phyloP scores from a whole-genome alignment of 2,888 invertebrate genomes.

The Odontocerum albicorne region DNA sequence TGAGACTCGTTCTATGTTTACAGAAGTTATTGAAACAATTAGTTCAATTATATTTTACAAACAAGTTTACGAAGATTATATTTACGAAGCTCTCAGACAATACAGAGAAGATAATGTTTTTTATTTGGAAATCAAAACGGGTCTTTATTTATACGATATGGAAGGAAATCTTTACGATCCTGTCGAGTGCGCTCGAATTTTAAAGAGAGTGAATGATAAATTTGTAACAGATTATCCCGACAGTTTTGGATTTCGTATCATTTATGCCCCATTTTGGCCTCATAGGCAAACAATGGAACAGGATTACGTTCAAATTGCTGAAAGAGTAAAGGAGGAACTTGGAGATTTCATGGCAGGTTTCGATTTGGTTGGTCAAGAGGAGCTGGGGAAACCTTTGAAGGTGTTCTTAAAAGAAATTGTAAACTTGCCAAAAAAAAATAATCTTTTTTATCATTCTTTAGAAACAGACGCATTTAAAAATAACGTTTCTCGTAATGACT shows the following conservation, averaged over 20 bases:
- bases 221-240: constrained; percentile 63
- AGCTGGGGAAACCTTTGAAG: constrained; percentile 63
- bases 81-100: constrained; percentile 62
- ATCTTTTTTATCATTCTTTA: constrained; percentile 79
- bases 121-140: constrained; percentile 68
- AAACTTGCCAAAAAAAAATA: constrained; percentile 52
- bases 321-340: constrained; percentile 51
- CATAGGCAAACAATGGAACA: constrained; percentile 49
- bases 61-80: constrained; percentile 67
- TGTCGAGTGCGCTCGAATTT: constrained; percentile 60
- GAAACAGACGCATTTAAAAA: constrained; percentile 77
- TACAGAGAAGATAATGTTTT: constrained; percentile 68
- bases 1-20: constrained; percentile 62
- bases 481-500: constrained; percentile 67
- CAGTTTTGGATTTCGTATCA: constrained; percentile 68
- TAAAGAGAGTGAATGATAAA: constrained; percentile 56
- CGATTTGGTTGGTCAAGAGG: constrained; percentile 81
- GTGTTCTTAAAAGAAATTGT: constrained; percentile 61
- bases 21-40: constrained; percentile 57
- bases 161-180: constrained; percentile 59
- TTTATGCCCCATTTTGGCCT: constrained; percentile 67
- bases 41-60: constrained; percentile 59
- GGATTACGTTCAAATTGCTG: constrained; percentile 51
- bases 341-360: constrained; percentile 74
- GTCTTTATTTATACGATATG: constrained; percentile 64